Percentiles rank a stretch among this genome's conserved stretches.
phyloP scores from a whole-genome alignment of 2,888 invertebrate genomes.

The Ellobium chinense region DNA sequence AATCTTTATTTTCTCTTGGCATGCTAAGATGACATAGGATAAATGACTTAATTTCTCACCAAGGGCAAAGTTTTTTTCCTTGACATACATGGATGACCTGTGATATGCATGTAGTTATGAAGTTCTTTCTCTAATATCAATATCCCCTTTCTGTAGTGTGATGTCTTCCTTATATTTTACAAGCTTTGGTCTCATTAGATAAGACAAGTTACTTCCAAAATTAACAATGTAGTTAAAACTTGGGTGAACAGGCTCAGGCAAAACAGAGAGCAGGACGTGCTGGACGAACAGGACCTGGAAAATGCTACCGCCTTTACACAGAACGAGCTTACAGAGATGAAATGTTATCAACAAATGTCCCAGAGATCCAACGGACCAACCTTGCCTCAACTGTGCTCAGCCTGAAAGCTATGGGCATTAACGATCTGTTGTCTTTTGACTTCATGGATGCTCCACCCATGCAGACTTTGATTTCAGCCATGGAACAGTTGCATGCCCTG shows the following conservation, averaged over 20 bases:
- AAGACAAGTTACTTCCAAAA: no score
- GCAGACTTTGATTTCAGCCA: slow-evolving; percentile 97
- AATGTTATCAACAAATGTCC: slow-evolving; percentile 90
- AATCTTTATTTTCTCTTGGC: no score
- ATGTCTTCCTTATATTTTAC: no score
- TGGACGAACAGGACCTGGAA: slow-evolving; percentile 98
- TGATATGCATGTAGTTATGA: no score
- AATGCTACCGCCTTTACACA: slow-evolving; percentile 95
- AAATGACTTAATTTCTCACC: no score
- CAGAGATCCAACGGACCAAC: slow-evolving; percentile 99
- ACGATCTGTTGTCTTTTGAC: slow-evolving; percentile 98
- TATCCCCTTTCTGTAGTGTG: no score
- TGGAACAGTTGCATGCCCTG: slow-evolving; percentile 97
- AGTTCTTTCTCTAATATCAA: no score
- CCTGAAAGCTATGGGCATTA: slow-evolving; percentile 99
- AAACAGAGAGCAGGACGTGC: slow-evolving; percentile 98
- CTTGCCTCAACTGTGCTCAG: slow-evolving; percentile 96
- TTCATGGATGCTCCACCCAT: slow-evolving; percentile 99
- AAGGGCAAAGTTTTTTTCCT: no score
- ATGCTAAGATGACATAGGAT: no score
- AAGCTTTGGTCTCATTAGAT: no score
- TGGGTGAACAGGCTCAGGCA: slow-evolving; percentile 94
- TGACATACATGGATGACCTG: no score
- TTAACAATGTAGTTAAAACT: no score
- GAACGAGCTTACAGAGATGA: slow-evolving; percentile 99